Base-by-base conservation (phyloP, 2,797 vertebrate species). In the Scolopax bukidnonensis region DNA sequence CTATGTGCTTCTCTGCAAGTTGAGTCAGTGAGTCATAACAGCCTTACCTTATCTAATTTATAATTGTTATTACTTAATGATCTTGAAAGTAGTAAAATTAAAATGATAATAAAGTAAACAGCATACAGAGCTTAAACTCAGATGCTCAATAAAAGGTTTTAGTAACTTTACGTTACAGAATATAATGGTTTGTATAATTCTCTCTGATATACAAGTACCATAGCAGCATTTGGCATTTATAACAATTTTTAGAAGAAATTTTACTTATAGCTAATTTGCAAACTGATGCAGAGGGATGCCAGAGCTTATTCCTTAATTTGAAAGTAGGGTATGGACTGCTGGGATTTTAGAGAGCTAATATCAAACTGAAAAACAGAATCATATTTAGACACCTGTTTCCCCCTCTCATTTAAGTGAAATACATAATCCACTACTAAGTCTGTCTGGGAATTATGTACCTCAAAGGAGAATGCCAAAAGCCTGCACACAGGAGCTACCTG, bases 71-170 rank as follows among this genome's bases (percentile, higher is more conserved):
- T 86, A 73, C 33, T 70, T 94, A 79, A 91, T 89, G 63, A 79
- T 91, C 47, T 96, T 78, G 74, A 94, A 77, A 95, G 71, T 32
- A 92, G 73, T 68, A 92, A 80, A 86, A 92, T 91, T 56, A 76
- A 92, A 94, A 79, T 43, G 1, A 16, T 75, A 86, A 91, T 87
- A 91, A 92, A 81, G 18, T 87, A 67, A 97, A 94, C 64, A 96
- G 24, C 16, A 88, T 48, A 40, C 21, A 88, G 19, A 95, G 51
- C 85, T 94, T 80, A 90, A 96, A 92, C 8, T 87, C 76, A 97
- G 69, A 94, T 89, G 51, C 11, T 91, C 67, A 93, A 18, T 74
- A 78, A 73, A 93, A 12, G 76, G n/a, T 91, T 96, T 96, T 75
- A 91, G 57, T 77, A 94, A 91, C 63, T 63, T 80, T 50, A 64